Percentiles rank a stretch among this genome's conserved stretches.
Evolutionary conservation across 2,113 vertebrate species (phyloP).

Genomic region (Tichodroma muraria): DNA sequence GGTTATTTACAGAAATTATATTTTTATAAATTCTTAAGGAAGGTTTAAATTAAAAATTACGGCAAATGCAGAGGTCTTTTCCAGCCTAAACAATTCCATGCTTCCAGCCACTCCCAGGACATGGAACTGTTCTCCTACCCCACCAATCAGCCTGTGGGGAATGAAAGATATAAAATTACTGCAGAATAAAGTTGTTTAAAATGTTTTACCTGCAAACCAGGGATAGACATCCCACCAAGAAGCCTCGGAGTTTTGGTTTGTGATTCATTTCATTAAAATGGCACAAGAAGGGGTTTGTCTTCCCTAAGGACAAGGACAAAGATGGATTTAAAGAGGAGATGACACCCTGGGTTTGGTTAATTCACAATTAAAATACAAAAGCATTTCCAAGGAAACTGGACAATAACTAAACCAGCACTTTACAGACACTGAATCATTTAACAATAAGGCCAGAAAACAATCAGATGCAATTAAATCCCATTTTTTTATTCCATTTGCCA

Average conservation of each 20-base stretch:
- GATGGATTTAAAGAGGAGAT: background rate
- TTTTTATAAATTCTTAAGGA: too few species aligned
- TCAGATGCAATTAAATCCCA: background rate
- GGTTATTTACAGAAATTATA: background rate
- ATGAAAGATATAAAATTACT: background rate
- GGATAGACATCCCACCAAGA: background rate
- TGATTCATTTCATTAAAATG: background rate
- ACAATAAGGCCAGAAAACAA: background rate
- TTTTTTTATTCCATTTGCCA: background rate
- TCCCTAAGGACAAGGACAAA: background rate
- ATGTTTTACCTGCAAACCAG: background rate
- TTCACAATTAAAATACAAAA: background rate
- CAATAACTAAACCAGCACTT: background rate
- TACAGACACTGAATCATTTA: background rate
- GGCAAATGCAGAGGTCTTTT: background rate
- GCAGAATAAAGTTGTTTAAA: background rate
- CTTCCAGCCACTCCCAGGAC: background rate
- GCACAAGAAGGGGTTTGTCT: background rate
- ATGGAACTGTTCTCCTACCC: background rate
- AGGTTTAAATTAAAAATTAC: background rate
- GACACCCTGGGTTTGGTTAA: background rate
- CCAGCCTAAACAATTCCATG: background rate
- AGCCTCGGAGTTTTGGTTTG: background rate
- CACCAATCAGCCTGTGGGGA: background rate
- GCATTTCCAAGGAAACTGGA: constrained; percentile 10